These are phyloP conservation scores for Pandion haliaetus DNA, from an alignment of 2,113 vertebrate genomes.

Conservation along the genomic window DNA sequence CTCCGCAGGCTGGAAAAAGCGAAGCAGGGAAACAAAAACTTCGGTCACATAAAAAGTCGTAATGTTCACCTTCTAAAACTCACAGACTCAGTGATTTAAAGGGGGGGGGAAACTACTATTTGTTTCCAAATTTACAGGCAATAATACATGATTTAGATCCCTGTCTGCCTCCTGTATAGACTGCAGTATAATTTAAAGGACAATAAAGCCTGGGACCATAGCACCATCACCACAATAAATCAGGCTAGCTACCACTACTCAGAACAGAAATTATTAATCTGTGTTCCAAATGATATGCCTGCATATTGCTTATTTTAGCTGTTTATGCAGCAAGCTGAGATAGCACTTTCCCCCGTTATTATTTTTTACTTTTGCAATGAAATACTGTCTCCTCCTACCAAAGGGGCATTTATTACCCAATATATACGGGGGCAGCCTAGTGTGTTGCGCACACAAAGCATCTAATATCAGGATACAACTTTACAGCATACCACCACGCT, in stretches of 20 bases:
- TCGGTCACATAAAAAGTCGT: background rate
- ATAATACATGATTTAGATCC: slow-evolving; percentile 77
- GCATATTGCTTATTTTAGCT: slow-evolving; percentile 57
- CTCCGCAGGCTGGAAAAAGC: accelerated
- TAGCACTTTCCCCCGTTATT: slow-evolving; percentile 51
- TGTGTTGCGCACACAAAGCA: background rate
- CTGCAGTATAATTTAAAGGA: slow-evolving; percentile 78
- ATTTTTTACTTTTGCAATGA: slow-evolving; percentile 61
- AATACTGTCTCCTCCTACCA: slow-evolving; percentile 22
- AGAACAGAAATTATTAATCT: slow-evolving; percentile 73
- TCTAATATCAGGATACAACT: background rate
- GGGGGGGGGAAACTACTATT: slow-evolving; percentile 71
- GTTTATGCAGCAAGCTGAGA: slow-evolving; percentile 66
- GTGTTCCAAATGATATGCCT: slow-evolving; percentile 65
- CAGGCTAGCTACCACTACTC: slow-evolving; percentile 61
- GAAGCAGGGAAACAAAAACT: background rate
- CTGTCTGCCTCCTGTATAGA: slow-evolving; percentile 73
- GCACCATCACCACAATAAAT: slow-evolving; percentile 67
- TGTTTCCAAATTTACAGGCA: slow-evolving; percentile 79
- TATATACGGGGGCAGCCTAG: background rate
- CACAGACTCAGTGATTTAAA: slow-evolving; percentile 69
- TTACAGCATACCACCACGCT: accelerated
- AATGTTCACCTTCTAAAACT: slow-evolving; percentile 58
- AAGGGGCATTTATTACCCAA: slow-evolving; percentile 21
- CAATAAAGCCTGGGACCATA: slow-evolving; percentile 75